Evolutionary conservation across 1,140 invertebrate species (phyloP).

Genomic region (Holotrichia oblita): DNA sequence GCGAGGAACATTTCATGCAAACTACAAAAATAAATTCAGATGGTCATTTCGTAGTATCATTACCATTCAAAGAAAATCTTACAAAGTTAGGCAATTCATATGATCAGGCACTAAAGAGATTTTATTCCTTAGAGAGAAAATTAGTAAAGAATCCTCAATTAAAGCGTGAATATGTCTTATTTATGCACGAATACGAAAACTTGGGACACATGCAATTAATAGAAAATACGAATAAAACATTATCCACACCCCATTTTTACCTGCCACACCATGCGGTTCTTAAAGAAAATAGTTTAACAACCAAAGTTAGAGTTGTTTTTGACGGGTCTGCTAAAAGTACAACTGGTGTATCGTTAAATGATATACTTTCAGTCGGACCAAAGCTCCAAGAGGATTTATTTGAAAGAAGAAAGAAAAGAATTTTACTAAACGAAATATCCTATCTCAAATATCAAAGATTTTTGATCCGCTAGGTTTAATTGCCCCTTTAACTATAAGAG

Average conservation of each 20-base stretch:
- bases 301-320: not conserved
- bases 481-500: not conserved
- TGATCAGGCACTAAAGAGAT: conserved; percentile 37
- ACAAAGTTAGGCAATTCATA: conserved; percentile 44
- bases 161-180: no score
- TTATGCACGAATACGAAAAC: not conserved
- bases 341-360: not conserved
- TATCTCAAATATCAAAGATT: not conserved
- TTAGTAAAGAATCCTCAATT: conserved; percentile 38
- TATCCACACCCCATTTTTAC: not conserved
- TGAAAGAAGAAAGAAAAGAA: no score
- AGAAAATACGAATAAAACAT: not conserved
- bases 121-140: conserved; percentile 43
- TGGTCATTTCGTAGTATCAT: conserved; percentile 46
- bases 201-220: conserved; percentile 3
- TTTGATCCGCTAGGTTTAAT: not conserved
- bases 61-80: conserved; percentile 46
- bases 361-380: not conserved
- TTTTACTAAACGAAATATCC: not conserved
- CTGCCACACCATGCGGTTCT: not conserved
- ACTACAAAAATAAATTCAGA: no score
- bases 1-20: conserved; percentile 49
- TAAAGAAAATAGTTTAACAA: not conserved
- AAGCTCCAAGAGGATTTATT: no score
- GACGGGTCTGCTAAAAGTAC: not conserved